Conservation (phyloP, 2,888 invertebrate species). For the Ashinkailepas kermadecensis region DNA sequence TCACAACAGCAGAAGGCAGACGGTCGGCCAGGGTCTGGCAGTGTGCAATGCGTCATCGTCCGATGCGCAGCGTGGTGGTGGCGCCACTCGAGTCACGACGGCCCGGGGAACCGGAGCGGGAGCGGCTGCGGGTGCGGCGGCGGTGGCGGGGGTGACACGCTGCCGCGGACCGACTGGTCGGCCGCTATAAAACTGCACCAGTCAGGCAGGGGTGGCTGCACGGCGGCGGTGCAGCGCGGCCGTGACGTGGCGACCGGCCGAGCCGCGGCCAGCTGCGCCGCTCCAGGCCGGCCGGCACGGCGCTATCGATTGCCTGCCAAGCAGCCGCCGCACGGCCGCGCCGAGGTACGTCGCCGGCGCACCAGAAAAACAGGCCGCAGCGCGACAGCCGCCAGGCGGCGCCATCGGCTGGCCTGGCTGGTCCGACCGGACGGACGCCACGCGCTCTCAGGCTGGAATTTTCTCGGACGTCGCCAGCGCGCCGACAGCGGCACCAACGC, state of each 20-base stretch:
- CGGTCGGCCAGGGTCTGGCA: no score
- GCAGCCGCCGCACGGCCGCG: background rate
- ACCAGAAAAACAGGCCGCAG: background rate
- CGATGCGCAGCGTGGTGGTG: background rate
- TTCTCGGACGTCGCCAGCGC: background rate
- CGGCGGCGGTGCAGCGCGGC: background rate
- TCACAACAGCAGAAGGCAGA: no score
- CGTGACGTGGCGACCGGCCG: background rate
- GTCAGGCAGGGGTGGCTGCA: background rate
- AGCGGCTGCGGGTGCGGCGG: background rate
- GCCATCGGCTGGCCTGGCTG: background rate
- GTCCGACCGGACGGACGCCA: background rate
- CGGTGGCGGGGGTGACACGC: background rate
- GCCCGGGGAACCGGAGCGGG: background rate
- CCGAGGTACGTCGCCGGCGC: background rate
- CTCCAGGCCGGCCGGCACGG: background rate
- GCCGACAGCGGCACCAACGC: background rate
- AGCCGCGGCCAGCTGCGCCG: background rate
- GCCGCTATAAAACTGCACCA: background rate
- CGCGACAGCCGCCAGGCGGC: background rate
- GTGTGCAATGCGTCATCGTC: no score
- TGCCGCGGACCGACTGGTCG: background rate
- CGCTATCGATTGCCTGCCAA: slow-evolving; percentile 5
- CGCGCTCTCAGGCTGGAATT: background rate
- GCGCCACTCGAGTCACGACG: background rate